Evolutionary conservation across 1,140 invertebrate genomes (phyloP).

Genomic region (Wiebesia pumilae): DNA sequence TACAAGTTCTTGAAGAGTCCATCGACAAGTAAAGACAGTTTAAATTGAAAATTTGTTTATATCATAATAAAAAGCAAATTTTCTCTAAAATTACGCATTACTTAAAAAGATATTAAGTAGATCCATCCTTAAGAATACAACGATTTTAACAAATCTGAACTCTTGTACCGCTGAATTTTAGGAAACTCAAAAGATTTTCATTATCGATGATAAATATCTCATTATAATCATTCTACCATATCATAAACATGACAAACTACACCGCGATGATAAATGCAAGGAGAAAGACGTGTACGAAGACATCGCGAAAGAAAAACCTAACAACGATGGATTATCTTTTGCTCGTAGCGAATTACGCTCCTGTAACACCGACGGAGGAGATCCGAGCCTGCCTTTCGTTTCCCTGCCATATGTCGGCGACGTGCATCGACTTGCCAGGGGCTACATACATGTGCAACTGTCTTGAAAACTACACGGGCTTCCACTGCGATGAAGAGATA

Average conservation of each 20-base stretch:
- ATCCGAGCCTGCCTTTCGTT: slow-evolving; percentile 83
- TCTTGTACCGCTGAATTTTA: too few species aligned
- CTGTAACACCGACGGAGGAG: slow-evolving; percentile 79
- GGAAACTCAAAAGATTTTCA: too few species aligned
- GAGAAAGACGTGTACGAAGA: not conserved
- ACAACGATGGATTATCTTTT: not conserved
- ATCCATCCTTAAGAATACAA: too few species aligned
- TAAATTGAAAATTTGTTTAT: too few species aligned
- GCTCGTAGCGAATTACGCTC: slow-evolving; percentile 72
- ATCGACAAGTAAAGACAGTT: too few species aligned
- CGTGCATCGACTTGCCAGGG: slow-evolving; percentile 83
- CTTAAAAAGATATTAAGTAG: too few species aligned
- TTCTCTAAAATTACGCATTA: too few species aligned
- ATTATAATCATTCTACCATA: not conserved
- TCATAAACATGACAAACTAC: not conserved
- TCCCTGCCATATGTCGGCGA: slow-evolving; percentile 86
- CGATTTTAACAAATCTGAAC: too few species aligned
- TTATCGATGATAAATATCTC: too few species aligned
- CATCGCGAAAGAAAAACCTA: not conserved
- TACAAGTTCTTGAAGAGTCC: too few species aligned
- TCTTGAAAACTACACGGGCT: slow-evolving; percentile 81
- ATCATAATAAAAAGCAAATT: too few species aligned
- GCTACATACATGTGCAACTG: slow-evolving; percentile 87
- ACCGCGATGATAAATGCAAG: not conserved
- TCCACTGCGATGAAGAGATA: slow-evolving; percentile 79